Evolutionary conservation across 2,113 vertebrate genomes (phyloP).

Genomic region (Bubo bubo): DNA sequence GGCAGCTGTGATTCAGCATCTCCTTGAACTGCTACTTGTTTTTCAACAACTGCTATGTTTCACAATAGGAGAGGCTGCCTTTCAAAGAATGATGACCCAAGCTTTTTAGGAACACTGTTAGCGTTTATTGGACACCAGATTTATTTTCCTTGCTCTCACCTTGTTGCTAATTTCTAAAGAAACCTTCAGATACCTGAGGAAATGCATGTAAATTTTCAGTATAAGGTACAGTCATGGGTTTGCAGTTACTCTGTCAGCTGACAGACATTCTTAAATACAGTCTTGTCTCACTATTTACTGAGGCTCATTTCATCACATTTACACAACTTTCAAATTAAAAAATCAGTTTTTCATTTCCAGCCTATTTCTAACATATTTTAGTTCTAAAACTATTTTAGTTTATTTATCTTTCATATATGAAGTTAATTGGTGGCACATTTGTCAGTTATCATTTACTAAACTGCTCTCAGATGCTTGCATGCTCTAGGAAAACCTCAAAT

Average conservation of each 20-base stretch:
- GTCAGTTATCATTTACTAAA: not conserved
- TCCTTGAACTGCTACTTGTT: not conserved
- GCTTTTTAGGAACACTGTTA: not conserved
- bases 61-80: not conserved
- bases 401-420: not conserved
- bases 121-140: not conserved
- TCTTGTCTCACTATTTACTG: not conserved
- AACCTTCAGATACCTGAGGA: not conserved
- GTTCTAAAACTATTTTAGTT: not conserved
- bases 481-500: not conserved
- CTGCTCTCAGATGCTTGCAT: no score
- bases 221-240: not conserved
- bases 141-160: not conserved
- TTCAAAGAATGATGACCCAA: not conserved
- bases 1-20: not conserved
- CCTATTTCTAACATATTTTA: no score
- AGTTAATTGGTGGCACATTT: not conserved
- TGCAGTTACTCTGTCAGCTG: not conserved
- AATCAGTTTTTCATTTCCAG: not conserved
- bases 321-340: not conserved
- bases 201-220: not conserved
- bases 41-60: not conserved
- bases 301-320: not conserved
- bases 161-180: not conserved
- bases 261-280: not conserved